These are phyloP conservation scores for Chrysopilus asiliformis DNA, from an alignment of 2,888 invertebrate genomes.

Conservation along the genomic window DNA sequence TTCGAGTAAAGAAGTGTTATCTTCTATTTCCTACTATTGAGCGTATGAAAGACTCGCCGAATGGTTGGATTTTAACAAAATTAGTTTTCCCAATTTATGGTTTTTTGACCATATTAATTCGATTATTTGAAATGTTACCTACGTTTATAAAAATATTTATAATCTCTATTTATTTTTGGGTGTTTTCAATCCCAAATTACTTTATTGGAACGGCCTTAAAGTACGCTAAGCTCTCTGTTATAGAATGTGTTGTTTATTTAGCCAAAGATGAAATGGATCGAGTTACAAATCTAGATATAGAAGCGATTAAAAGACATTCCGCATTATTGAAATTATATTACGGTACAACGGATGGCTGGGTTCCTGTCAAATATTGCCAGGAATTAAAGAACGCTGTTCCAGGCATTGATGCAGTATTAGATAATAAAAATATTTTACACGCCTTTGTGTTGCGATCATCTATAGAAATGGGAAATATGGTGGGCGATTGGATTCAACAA, in stretches of 20 bases:
- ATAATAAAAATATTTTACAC: constrained; percentile 50
- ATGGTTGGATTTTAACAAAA: constrained; percentile 56
- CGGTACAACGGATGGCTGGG: constrained; percentile 70
- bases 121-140: constrained; percentile 44
- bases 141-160: constrained; percentile 37
- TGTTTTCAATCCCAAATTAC: constrained; percentile 39
- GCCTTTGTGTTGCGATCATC: constrained; percentile 65
- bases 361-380: constrained; percentile 56
- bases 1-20: constrained; percentile 48
- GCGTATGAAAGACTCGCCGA: constrained; percentile 59
- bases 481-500: constrained; percentile 29
- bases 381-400: constrained; percentile 49
- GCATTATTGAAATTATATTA: constrained; percentile 65
- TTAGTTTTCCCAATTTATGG: constrained; percentile 43
- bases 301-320: constrained; percentile 43
- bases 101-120: constrained; percentile 35
- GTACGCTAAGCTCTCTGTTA: constrained; percentile 44
- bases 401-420: constrained; percentile 45
- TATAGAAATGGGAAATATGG: constrained; percentile 39
- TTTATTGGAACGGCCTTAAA: constrained; percentile 41
- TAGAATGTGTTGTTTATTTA: constrained; percentile 52
- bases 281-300: constrained; percentile 52
- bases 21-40: constrained; percentile 82
- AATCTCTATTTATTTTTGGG: constrained; percentile 42
- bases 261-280: constrained; percentile 69